These are phyloP conservation scores for Xanthorhoe spadicearia DNA, from an alignment of 2,888 invertebrate species.

Conservation along the genomic window DNA sequence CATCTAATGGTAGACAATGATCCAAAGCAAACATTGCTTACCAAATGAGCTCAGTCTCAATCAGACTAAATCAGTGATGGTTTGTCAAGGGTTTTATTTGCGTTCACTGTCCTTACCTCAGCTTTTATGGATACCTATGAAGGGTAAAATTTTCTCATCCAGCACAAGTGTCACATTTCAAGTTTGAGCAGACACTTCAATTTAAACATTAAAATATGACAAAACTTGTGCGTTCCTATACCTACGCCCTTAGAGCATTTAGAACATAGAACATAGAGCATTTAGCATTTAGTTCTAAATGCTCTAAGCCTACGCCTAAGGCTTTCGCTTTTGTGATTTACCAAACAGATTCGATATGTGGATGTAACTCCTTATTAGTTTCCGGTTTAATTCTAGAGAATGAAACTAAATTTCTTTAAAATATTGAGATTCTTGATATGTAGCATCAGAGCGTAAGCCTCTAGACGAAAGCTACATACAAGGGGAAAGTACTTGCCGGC, in stretches of 20 bases:
- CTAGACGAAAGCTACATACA: slow-evolving; percentile 64
- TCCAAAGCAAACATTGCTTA: too few relatives aligned
- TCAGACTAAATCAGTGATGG: too few relatives aligned
- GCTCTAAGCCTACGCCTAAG: too few relatives aligned
- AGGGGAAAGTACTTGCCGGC: slow-evolving; percentile 31
- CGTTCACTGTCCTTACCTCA: slow-evolving; percentile 10
- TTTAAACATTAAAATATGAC: slow-evolving; percentile 60
- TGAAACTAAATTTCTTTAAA: slow-evolving; percentile 51
- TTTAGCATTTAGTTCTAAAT: too few relatives aligned
- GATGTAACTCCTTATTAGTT: slow-evolving; percentile 32
- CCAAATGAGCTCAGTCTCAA: too few relatives aligned
- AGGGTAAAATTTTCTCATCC: slow-evolving; percentile 53
- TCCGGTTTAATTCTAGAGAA: slow-evolving; percentile 29
- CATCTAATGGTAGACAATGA: too few relatives aligned
- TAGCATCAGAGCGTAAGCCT: slow-evolving; percentile 70
- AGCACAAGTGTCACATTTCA: slow-evolving; percentile 65
- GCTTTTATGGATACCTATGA: slow-evolving; percentile 44
- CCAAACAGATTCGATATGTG: slow-evolving; percentile 34
- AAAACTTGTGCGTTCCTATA: slow-evolving; percentile 56
- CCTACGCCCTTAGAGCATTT: too few relatives aligned
- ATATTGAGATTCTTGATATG: slow-evolving; percentile 80
- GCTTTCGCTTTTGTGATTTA: slow-evolving; percentile 56
- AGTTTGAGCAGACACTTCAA: slow-evolving; percentile 50
- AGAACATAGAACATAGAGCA: too few relatives aligned
- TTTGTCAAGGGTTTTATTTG: too few relatives aligned